A percentile compares a stretch with the other conserved stretches of the same genome.
Conservation (phyloP, 2,888 invertebrate genomes). For the Drosophila paracracens region DNA sequence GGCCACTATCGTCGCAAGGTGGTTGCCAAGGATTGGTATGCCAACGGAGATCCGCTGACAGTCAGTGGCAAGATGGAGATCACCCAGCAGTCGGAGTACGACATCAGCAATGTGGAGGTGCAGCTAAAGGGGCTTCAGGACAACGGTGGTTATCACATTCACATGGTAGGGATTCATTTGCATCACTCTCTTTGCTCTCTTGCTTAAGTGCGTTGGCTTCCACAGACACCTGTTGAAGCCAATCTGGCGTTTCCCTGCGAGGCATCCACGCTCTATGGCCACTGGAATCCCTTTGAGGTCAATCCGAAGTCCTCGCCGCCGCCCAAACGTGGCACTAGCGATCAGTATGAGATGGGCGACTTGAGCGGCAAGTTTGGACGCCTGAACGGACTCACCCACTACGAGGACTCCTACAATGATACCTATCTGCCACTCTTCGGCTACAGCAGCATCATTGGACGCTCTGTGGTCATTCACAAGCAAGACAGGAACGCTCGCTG, state of each 20-base stretch:
- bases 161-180: constrained; percentile 87
- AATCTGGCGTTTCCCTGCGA: constrained; percentile 95
- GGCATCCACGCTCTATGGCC: constrained; percentile 91
- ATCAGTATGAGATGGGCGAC: constrained; percentile 95
- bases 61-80: constrained; percentile 92
- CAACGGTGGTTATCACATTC: constrained; percentile 92
- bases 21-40: constrained; percentile 94
- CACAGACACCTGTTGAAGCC: constrained; percentile 92
- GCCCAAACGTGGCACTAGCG: constrained; percentile 89
- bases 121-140: constrained; percentile 90
- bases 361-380: constrained; percentile 94
- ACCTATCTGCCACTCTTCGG: constrained; percentile 93
- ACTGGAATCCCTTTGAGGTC: constrained; percentile 93
- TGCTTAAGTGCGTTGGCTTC: constrained; percentile 11
- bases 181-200: fast-evolving
- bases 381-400: constrained; percentile 88
- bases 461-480: constrained; percentile 94
- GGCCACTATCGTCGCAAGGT: constrained; percentile 92
- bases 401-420: constrained; percentile 89
- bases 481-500: constrained; percentile 89
- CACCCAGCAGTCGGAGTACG: constrained; percentile 94
- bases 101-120: constrained; percentile 91
- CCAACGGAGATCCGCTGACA: constrained; percentile 89
- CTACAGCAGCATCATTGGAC: constrained; percentile 91
- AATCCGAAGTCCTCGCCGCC: constrained; percentile 88